Base-by-base conservation (phyloP, 2,888 invertebrate genomes). In the Buathra laborator region DNA sequence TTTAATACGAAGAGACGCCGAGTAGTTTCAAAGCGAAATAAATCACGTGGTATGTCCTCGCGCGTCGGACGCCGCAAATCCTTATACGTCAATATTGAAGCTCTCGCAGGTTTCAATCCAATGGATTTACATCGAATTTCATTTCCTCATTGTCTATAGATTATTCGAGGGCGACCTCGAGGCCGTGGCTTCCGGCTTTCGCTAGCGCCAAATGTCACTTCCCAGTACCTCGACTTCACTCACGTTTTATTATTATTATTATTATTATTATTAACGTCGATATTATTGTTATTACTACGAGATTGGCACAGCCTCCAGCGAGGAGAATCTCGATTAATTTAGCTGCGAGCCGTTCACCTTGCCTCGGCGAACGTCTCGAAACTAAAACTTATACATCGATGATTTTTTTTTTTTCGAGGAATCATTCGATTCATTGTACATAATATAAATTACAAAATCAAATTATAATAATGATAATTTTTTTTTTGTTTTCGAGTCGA, bases 121-220 rank as follows among this genome's bases (percentile, higher is more conserved):
- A 16, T 44, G 62, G 59, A 74, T 62, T 62, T 74, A 68, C 53
- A 59, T 67, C 59, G 51, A 5, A 24, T 77, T 77, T 72, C 68
- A 62, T 66, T 86, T 84, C 75, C 79, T 76, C 71, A 66, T 83
- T 43, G 72, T 53, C 12, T 51, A 74, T 68, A 67, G 62, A 70
- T 19, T 37, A 62, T 37, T 59, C 48, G 56, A 56, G 44, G 53
- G 29, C 77, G 81, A 84, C 78, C 84, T 81, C 84, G 68, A 51
- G 74, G 75, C 64, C 82, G 83, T 59, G 43, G 84, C 90, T 91
- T 91, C 91, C 90, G 89, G 88, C 89, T 91, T 91, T 91, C 90
- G 87, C 88, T 87, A 84, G 86, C 84, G 84, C 78, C 81, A 89
- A 90, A 90, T 90, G 89, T 89, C 87, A 90, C 85, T 90, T 90